phyloP scores from a whole-genome alignment of 2,113 vertebrate species.

The Pimephales promelas region DNA sequence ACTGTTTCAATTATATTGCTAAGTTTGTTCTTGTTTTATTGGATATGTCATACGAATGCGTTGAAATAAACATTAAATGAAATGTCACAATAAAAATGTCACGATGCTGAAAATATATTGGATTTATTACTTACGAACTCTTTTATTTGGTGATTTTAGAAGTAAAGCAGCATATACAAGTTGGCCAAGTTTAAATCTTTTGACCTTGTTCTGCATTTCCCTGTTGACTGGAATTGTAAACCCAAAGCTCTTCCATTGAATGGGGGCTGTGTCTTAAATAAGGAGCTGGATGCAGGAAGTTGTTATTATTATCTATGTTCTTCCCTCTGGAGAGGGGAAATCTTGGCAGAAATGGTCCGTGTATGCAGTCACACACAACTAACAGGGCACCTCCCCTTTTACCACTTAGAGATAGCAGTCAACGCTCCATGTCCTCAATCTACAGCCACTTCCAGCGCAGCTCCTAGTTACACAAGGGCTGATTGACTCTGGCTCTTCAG shows the following conservation, averaged over 20 bases:
- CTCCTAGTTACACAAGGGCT: slow-evolving; percentile 42
- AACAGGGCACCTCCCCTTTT: background rate
- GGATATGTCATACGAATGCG: background rate
- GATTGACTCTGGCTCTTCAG: slow-evolving; percentile 47
- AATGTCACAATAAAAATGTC: background rate
- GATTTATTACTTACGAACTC: background rate
- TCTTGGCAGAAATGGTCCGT: slow-evolving; percentile 6
- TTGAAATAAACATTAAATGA: background rate
- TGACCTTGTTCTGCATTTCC: background rate
- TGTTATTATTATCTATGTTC: slow-evolving; percentile 11
- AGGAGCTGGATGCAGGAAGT: slow-evolving; percentile 35
- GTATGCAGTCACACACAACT: slow-evolving; percentile 8
- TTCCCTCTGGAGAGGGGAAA: slow-evolving; percentile 6
- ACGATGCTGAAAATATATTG: background rate
- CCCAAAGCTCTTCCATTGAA: slow-evolving; percentile 1
- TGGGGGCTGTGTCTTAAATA: slow-evolving; percentile 3
- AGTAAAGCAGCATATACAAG: background rate
- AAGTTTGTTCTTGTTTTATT: background rate
- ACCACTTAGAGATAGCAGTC: slow-evolving; percentile 6
- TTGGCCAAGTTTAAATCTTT: background rate
- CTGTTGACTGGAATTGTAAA: background rate
- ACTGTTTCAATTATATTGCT: background rate
- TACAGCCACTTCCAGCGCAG: slow-evolving; percentile 4
- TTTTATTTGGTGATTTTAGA: slow-evolving; percentile 1
- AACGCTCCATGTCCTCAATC: slow-evolving; percentile 18